Conservation (phyloP, 1,140 invertebrate genomes). For the Calliphora vicina region DNA sequence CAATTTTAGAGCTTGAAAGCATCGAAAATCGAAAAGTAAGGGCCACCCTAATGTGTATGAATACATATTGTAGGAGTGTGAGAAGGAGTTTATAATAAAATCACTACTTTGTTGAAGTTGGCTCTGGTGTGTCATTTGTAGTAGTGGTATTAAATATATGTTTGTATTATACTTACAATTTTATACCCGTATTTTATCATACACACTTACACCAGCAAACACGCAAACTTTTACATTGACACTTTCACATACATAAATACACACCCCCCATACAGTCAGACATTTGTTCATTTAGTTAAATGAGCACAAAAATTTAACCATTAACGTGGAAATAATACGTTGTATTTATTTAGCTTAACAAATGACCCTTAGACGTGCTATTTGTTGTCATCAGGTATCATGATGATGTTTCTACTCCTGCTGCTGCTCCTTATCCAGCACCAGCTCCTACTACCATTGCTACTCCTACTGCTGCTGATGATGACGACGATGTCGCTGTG, state of each 20-base stretch:
- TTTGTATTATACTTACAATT: too few relatives aligned
- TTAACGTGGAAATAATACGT: constrained; percentile 5
- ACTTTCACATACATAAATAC: not conserved
- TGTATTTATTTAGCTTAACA: constrained; percentile 6
- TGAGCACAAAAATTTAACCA: constrained; percentile 1
- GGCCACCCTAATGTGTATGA: not conserved
- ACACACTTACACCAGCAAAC: not conserved
- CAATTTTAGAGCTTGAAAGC: too few relatives aligned
- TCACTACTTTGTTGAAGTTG: not conserved
- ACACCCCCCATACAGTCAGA: not conserved
- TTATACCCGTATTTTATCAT: not conserved
- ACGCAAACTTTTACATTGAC: not conserved
- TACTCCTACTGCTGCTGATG: not conserved
- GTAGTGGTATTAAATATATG: too few relatives aligned
- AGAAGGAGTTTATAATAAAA: not conserved
- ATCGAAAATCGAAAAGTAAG: too few relatives aligned
- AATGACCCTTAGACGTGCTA: not conserved
- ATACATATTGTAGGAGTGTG: not conserved
- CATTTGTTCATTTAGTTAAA: not conserved
- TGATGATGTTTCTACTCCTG: not conserved
- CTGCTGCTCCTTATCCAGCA: too few relatives aligned
- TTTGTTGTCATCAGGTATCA: constrained; percentile 9
- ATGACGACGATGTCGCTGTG: not conserved
- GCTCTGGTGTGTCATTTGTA: not conserved
- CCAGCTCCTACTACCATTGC: not conserved